A percentile compares a stretch with the other conserved stretches of the same genome.
These are phyloP conservation scores for Lepidurus arcticus DNA, from an alignment of 1,140 invertebrate genomes.

Conservation along the genomic window DNA sequence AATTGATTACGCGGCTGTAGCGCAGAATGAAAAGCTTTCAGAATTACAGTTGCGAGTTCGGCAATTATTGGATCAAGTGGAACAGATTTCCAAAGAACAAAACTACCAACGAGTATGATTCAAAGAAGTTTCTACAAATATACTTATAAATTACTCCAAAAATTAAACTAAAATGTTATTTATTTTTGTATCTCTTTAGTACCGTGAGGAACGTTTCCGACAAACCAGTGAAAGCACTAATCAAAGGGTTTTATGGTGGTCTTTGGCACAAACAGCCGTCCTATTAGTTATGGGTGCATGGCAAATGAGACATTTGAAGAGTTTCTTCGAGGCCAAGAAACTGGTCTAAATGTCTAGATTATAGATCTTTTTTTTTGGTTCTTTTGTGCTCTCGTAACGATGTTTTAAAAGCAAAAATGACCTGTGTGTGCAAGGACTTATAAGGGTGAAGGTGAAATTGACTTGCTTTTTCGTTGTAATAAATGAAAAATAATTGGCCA, in stretches of 20 bases:
- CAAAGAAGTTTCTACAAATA: neutral
- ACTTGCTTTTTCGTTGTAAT: conserved; percentile 18
- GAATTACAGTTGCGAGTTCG: conserved; percentile 91
- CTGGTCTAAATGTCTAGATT: conserved; percentile 66
- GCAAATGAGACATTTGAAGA: conserved; percentile 99
- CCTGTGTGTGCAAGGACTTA: neutral
- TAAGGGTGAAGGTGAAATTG: conserved; percentile 23
- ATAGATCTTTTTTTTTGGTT: neutral
- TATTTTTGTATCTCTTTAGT: conserved; percentile 57
- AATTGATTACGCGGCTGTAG: conserved; percentile 94
- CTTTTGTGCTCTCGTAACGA: neutral
- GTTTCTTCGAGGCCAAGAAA: conserved; percentile 99
- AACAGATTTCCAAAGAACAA: conserved; percentile 99
- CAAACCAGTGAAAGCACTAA: conserved; percentile 98
- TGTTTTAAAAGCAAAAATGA: conserved; percentile 27
- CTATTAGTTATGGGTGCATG: conserved; percentile 90
- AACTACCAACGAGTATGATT: conserved; percentile 90
- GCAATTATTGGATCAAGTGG: conserved; percentile 95
- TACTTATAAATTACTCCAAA: neutral
- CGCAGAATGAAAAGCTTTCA: conserved; percentile 94
- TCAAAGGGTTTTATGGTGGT: conserved; percentile 96
- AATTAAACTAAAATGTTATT: neutral
- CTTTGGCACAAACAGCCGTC: conserved; percentile 82
- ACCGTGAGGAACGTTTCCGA: conserved; percentile 94
- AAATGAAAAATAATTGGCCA: neutral